Evolutionary conservation across 2,113 vertebrate species (phyloP), one percentile per base, ranked within the genome.

Genomic region (Syrrhaptes paradoxus): DNA sequence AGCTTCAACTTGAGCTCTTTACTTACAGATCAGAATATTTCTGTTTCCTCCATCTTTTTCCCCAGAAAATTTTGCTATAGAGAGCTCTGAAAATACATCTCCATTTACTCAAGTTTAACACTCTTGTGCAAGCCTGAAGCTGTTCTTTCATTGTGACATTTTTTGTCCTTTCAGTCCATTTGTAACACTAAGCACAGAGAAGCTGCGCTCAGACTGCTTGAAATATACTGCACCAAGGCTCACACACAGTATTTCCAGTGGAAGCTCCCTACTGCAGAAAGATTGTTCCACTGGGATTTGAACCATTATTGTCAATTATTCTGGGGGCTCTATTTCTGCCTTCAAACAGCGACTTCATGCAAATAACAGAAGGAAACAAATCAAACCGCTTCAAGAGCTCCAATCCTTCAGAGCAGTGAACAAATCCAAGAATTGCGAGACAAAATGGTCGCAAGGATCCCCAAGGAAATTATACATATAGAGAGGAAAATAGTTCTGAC

Each of bases 361-460:
- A 94, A 75, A 89, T 72, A 62, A 55, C 43, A 76, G 34, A 57
- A 68, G 36, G 87, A 87, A 95, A 89, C 43, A 93, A 94, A 92
- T 45, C 93, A 81, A 92, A 89, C 54, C 89, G 85, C 71, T 87
- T 62, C 84, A 87, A 75, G 59, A 95, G 59, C 26, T 84, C 70
- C 68, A 76, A n/a, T 31, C 36, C 89, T 96, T 76, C 2, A 73
- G 31, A 94, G 72, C 55, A 68, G 61, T 25, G 73, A 74, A 86
- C 29, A 79, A 82, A 96, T 38, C 17, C 34, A 61, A 51, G 63
- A 89, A 29, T 15, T 66, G 63, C 5, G 49, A 59, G 34, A 80
- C 61, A 67, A 61, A 63, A 73, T 9, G 62, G 63, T 46, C 65
- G 49, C 48, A 85, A 48, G n/a, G 52, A 66, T 54, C 45, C 32